Base-by-base conservation (phyloP, 1,140 invertebrate genomes). In the Pseudomyrmex sp. region DNA sequence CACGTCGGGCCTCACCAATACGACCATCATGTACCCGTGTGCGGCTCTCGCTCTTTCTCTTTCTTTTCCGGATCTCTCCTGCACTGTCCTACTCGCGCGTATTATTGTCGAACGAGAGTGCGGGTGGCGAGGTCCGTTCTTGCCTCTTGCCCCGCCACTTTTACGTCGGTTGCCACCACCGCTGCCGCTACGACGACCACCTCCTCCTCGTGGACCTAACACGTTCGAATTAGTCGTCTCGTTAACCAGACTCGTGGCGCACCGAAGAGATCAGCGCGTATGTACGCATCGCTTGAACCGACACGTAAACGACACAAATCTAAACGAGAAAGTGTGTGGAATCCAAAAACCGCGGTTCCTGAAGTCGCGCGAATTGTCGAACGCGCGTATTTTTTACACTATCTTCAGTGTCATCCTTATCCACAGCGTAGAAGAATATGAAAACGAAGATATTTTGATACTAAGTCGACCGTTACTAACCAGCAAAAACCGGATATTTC, bases 141-240 rank as follows among this genome's bases (percentile, higher is more conserved):
- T 73, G 74, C 65, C 76, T 69, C 84, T 23, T 44, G 48, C 69
- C 61, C 54, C 73, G 74, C 74, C 82, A 62, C 83, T 77, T 65
- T 61, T 80, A 66, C 82, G 62, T 75, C 85, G 35, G 72, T 70
- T 70, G 69, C 90, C 65, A 79, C 82, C 68, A 73, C 72, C 62
- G 75, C 84, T 70, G 54, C 35, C 80, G 68, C 62, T 66, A 59
- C 76, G 66, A 61, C 56, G 46, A 48, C 63, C 80, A 68, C 70
- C 66, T 69, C 79, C 54, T 83, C 84, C 75, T 90, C 85, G 85
- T 90, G 89, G 88, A 90, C 85, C 83, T 86, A 90, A 88, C 90
- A 83, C 85, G 86, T 91, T 92, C 90, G 91, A 93, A 93, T 93
- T 93, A 93, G 93, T 93, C 93, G 91, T 91, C 91, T 92, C 88